A percentile compares a stretch with the other conserved stretches of the same genome.
phyloP scores from a whole-genome alignment of 1,140 invertebrate species.

The Maniola jurtina region DNA sequence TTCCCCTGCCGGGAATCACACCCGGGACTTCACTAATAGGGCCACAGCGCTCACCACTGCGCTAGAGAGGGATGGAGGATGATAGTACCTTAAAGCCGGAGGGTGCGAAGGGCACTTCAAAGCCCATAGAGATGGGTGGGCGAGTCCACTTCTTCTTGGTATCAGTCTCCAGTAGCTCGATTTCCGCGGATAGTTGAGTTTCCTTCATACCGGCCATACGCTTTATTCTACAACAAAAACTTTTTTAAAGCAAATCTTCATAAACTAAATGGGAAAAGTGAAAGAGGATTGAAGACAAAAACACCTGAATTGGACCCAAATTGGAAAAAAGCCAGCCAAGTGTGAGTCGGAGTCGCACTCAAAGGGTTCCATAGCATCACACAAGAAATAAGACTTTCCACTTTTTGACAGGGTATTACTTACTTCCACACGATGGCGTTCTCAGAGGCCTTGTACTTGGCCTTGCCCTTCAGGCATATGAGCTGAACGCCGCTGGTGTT shows the following conservation, averaged over 20 bases:
- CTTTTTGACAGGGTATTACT: too few relatives aligned
- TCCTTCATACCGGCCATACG: constrained; percentile 99
- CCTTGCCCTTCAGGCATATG: constrained; percentile 99
- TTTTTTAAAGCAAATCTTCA: neutral
- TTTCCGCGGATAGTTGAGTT: constrained; percentile 99
- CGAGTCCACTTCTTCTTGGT: constrained; percentile 99
- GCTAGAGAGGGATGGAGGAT: too few relatives aligned
- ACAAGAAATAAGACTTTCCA: too few relatives aligned
- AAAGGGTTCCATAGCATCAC: too few relatives aligned
- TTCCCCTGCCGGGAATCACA: too few relatives aligned
- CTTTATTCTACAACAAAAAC: constrained; percentile 88
- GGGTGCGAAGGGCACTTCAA: constrained; percentile 98
- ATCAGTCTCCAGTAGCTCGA: constrained; percentile 98
- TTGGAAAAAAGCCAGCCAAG: too few relatives aligned
- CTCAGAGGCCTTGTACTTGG: constrained; percentile 99
- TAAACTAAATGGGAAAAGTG: too few relatives aligned
- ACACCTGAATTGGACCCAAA: too few relatives aligned
- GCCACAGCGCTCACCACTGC: too few relatives aligned
- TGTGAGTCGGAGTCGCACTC: too few relatives aligned
- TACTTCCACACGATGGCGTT: constrained; percentile 99
- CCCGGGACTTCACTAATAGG: too few relatives aligned
- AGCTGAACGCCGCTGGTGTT: constrained; percentile 99
- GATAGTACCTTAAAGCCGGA: constrained; percentile 93
- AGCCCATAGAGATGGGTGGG: constrained; percentile 99
- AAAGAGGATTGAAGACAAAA: too few relatives aligned